Evolutionary conservation across 2,888 invertebrate species (phyloP), one percentile per base, ranked within the genome.

Genomic region (Podabrus alpinus): DNA sequence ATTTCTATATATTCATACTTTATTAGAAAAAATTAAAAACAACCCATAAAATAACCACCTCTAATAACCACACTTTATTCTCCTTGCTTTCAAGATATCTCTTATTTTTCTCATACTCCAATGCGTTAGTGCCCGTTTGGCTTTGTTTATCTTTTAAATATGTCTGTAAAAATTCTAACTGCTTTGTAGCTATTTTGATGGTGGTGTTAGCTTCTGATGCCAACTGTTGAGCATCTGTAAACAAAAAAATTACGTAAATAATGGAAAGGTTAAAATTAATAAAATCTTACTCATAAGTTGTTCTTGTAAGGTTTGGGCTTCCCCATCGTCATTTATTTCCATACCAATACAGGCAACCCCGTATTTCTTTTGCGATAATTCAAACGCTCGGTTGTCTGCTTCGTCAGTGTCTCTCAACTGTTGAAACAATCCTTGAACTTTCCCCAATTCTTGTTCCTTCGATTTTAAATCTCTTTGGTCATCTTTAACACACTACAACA

Each of bases 271-370:
- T 7, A 15, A 19, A 19, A 59, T 17, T 25, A 15, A 45, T 2
- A 16, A 13, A 21, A 15, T n/a, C 86, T 83, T 84, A 94, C 94
- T 91, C 86, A 97, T 97, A 16, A 98, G 90, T 85, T 97, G 97
- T 80, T 97, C 95, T 85, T 96, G 95, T 71, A 98, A 89, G 0
- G 97, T 95, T 45, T 94, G 94, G 7, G 95, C 92, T 83, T 92
- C 91, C 0, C 96, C 96, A 77, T 92, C 92, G 15, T 93, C 94
- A 79, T 93, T 94, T 69, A 94, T 92, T 60, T 94, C 91, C 81
- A 94, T 89, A 10, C 98, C 98, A 29, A 94, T 90, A 83, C 93
- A 94, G 61, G 97, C 91, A 16, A 96, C 96, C 83, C 97, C 94
- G 83, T 93, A 95, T 79, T 91, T 92, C 78, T 92, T 92, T 87